Evolutionary conservation across 1,140 invertebrate genomes (phyloP), one percentile per base, ranked within the genome.

Genomic region (Drosophila carrolli): DNA sequence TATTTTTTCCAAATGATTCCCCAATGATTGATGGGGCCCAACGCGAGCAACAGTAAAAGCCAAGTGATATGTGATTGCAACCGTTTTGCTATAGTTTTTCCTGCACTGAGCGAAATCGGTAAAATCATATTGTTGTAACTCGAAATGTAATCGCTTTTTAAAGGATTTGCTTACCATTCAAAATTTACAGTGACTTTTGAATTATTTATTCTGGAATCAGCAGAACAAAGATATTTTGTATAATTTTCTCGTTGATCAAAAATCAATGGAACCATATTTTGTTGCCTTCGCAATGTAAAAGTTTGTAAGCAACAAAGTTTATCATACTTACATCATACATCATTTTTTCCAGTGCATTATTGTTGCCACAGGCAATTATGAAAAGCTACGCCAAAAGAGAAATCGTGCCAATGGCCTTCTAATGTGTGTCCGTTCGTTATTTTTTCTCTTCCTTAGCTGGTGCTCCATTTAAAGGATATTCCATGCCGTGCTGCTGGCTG

Each of bases 281-380:
- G 23, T 23, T 4, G 23, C 23, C 23, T 23, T 23, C 4, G 23
- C 4, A 23, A 23, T 23, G 23, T 23, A 23, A 3, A 23, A 23
- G 23, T 23, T 23, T 23, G 1, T 23, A 23, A 23, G 3, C 2
- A 2, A 23, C 23, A 23, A 23, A 23, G 3, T 23, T 23, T 2
- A 23, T 23, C 23, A 23, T 23, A 23, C 23, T 4, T 23, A 23
- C 23, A 23, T 23, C 23, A 23, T 23, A 23, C 23, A 23, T 23
- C 13, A 40, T 40, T 48, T 62, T 38, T n/a, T 19, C 10, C 41
- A 67, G 44, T 63, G 35, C 48, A 50, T 74, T 78, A 63, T 67
- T 68, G 75, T 82, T 83, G 79, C 55, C 48, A 55, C 40, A 37
- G 66, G 75, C 79, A 82, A 88, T 84, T 86, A 88, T 78, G 65